Base-by-base conservation (phyloP, 30 jellyfish, hydroid and myxozoan species). In the Nemopilema nomurai region DNA sequence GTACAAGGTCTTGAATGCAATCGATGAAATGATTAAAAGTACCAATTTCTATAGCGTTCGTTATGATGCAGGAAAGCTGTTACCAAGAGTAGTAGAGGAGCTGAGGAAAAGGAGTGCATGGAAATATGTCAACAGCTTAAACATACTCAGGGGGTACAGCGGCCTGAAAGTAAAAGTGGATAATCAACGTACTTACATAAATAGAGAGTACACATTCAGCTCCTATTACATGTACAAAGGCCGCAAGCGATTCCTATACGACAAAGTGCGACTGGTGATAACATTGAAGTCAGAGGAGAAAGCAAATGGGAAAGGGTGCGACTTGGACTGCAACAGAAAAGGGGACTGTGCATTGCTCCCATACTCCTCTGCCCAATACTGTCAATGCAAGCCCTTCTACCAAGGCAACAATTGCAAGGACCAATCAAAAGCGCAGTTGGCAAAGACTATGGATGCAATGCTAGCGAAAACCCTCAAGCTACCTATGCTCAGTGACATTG, bases 381-480 rank as follows among this genome's bases (percentile, higher is more conserved):
- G 90, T 69, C 85, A 81, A 62, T 81, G 90, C 70, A 17, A 81
- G 22, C 67, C 33, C 64, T 76, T 18, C 62, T 76, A 49, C 51
- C 75, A 76, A 76, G 86, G 92, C 8, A 81, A 84, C 57, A 22
- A 63, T n/a, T 84, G 92, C 51, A 21, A 84, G 18, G 76, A 71
- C 13, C 87, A 74, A n/a, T 74, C 80, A 20, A 62, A 84, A 31
- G 52, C 70, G 8, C 31, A 53, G 8, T 53, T 84, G 24, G 87
- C 92, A 7, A 71, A 49, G 83, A 84, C 92, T n/a, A 71, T 84
- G 87, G 92, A 71, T 74, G 65, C 71, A 33, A 50, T 84, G 87
- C 77, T 84, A 0, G 52, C 33, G 62, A 50, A 68, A 49, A 71
- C 92, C 24, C 74, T 71, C 25, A 84, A 71, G 28, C 65, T 84